These are phyloP conservation scores for Lucilia sericata DNA, from an alignment of 1,140 invertebrate genomes.

Conservation along the genomic window DNA sequence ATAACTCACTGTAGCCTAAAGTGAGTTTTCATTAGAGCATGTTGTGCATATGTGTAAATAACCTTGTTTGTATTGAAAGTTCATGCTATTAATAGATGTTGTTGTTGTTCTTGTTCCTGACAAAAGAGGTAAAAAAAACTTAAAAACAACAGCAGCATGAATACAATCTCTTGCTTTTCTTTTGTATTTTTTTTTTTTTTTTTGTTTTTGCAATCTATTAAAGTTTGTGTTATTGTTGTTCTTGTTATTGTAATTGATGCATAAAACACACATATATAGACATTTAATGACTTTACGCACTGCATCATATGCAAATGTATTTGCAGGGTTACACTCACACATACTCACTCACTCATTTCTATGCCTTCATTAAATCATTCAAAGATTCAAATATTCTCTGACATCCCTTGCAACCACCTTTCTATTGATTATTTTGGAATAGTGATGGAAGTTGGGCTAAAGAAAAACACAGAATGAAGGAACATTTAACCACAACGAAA, in stretches of 20 bases:
- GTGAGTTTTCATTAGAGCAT: no score
- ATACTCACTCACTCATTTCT: background rate
- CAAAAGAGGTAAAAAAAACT: background rate
- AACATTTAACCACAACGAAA: background rate
- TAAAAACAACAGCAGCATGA: background rate
- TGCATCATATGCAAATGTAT: background rate
- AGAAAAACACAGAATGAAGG: background rate
- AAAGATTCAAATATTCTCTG: background rate
- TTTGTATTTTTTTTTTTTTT: no score
- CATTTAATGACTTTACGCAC: slow-evolving; percentile 6
- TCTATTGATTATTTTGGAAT: background rate
- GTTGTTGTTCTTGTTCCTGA: background rate
- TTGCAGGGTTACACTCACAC: background rate
- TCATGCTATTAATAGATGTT: background rate
- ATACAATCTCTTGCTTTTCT: background rate
- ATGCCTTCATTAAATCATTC: background rate
- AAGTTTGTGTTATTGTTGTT: background rate
- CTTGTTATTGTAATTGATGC: background rate
- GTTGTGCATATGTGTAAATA: background rate
- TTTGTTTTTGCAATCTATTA: no score
- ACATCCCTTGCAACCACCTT: background rate
- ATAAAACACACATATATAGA: background rate
- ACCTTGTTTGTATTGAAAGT: background rate
- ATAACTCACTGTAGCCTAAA: no score
- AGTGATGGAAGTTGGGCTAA: no score